phyloP scores from a whole-genome alignment of 2,888 invertebrate species.

The Ptychoptera albimana region DNA sequence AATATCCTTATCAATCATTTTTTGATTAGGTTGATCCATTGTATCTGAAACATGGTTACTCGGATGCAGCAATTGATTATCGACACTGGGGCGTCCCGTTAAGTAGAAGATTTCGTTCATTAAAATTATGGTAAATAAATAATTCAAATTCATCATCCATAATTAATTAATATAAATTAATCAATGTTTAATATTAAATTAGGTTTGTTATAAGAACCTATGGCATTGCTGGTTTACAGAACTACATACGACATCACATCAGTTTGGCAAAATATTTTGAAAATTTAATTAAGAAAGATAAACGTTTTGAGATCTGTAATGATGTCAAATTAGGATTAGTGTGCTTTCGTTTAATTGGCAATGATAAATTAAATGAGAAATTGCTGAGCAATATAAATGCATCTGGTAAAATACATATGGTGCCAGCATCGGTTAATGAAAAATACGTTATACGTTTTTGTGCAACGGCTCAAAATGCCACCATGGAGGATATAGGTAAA shows the following conservation, averaged over 20 bases:
- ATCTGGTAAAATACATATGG: conserved; percentile 93
- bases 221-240: conserved; percentile 84
- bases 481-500: conserved; percentile 63
- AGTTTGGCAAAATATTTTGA: conserved; percentile 83
- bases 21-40: conserved; percentile 97
- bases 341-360: conserved; percentile 74
- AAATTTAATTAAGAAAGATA: conserved; percentile 59
- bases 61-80: conserved; percentile 79
- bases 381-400: conserved; percentile 84
- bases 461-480: conserved; percentile 80
- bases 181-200: not conserved
- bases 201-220: conserved; percentile 83
- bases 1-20: too few relatives aligned
- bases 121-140: conserved; percentile 71
- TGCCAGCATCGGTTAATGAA: conserved; percentile 80
- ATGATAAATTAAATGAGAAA: conserved; percentile 74
- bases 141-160: not conserved
- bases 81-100: conserved; percentile 97
- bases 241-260: conserved; percentile 84
- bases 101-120: conserved; percentile 83
- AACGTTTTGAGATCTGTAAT: conserved; percentile 81
- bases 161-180: not conserved
- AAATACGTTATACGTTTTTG: conserved; percentile 89
- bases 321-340: conserved; percentile 87
- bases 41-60: conserved; percentile 93